Evolutionary conservation across 1,140 invertebrate species (phyloP).

Genomic region (Meloidogyne exigua): DNA sequence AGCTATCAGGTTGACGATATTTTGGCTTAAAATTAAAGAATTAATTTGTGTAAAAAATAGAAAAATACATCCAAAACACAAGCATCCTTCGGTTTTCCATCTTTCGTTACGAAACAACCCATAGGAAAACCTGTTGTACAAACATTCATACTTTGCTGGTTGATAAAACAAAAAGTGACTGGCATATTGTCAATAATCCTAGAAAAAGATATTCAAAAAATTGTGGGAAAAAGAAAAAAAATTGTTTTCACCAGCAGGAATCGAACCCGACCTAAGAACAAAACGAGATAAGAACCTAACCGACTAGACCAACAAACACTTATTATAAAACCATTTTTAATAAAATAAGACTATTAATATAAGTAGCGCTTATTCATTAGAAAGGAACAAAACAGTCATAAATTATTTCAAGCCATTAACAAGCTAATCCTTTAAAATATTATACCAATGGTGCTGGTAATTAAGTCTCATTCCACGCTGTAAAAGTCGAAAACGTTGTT

Average conservation of each 20-base stretch:
- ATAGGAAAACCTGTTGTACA: conserved; percentile 94
- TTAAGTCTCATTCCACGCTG: conserved; percentile 90
- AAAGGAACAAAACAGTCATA: not conserved
- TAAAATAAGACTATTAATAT: too few relatives aligned
- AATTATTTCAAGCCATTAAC: not conserved
- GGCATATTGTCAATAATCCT: conserved; percentile 87
- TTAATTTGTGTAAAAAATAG: not conserved
- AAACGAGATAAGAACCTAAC: too few relatives aligned
- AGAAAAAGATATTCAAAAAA: not conserved
- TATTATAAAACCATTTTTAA: too few relatives aligned
- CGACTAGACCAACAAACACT: too few relatives aligned
- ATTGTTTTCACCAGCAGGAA: not conserved
- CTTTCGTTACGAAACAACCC: conserved; percentile 77
- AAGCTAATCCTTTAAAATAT: conserved; percentile 8
- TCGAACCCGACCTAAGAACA: not conserved
- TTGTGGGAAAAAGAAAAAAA: too few relatives aligned
- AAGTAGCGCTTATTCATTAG: not conserved
- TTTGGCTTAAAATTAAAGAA: conserved; percentile 52
- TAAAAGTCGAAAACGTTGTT: conserved; percentile 76
- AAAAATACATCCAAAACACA: conserved; percentile 70
- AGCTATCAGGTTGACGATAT: conserved; percentile 71
- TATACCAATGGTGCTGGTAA: conserved; percentile 94
- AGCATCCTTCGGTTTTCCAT: conserved; percentile 69
- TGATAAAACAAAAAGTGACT: conserved; percentile 81
- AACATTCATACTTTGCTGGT: conserved; percentile 73